Evolutionary conservation across 1,140 invertebrate genomes (phyloP).

Genomic region (Dermatophagoides farinae): DNA sequence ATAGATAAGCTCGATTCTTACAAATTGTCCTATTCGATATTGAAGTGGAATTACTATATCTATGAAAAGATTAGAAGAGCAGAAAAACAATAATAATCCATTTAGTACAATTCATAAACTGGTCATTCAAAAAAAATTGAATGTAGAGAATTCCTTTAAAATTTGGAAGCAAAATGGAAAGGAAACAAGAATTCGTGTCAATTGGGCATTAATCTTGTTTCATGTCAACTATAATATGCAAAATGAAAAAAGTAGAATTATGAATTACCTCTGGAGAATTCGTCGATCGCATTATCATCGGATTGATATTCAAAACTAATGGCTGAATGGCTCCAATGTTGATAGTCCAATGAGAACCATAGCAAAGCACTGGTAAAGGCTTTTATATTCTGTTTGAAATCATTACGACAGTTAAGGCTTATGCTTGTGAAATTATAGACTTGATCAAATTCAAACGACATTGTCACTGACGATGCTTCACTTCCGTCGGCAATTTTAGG

Average conservation of each 20-base stretch:
- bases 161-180: neutral
- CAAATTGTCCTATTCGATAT: slow-evolving; percentile 55
- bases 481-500: neutral
- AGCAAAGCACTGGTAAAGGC: slow-evolving; percentile 25
- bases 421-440: slow-evolving; percentile 64
- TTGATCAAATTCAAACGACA: slow-evolving; percentile 67
- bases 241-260: neutral
- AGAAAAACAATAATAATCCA: too few relatives aligned
- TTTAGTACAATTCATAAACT: too few relatives aligned
- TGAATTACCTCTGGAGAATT: slow-evolving; percentile 36
- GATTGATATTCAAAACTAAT: slow-evolving; percentile 36
- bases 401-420: slow-evolving; percentile 54
- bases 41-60: slow-evolving; percentile 67
- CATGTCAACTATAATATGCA: neutral
- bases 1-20: slow-evolving; percentile 57
- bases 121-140: too few relatives aligned
- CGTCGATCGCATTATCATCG: slow-evolving; percentile 47
- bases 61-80: neutral
- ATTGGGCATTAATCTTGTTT: neutral
- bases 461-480: slow-evolving; percentile 26
- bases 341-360: neutral
- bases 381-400: slow-evolving; percentile 42
- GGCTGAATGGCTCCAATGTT: neutral
- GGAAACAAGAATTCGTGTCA: too few relatives aligned
- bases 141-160: neutral